phyloP scores from a whole-genome alignment of 2,113 vertebrate genomes.

The Picathartes gymnocephalus region DNA sequence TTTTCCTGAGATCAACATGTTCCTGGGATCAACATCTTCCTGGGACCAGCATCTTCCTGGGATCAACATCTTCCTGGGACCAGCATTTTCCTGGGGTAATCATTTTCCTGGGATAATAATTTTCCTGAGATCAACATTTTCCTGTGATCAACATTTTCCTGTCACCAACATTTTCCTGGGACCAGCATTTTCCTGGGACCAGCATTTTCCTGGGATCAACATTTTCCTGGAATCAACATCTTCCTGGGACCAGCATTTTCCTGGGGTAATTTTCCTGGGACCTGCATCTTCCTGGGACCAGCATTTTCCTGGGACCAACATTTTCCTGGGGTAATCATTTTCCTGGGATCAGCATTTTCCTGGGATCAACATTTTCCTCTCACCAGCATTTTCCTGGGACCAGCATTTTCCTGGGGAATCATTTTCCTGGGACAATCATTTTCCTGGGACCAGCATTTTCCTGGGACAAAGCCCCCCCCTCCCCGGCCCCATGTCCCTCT shows the following conservation, averaged over 20 bases:
- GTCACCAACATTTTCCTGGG: too few species aligned
- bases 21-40: fast-evolving
- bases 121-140: too few species aligned
- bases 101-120: fast-evolving
- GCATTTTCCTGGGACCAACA: neutral
- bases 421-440: neutral
- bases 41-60: too few species aligned
- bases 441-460: neutral
- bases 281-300: too few species aligned
- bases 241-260: neutral
- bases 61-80: too few species aligned
- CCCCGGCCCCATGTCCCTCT: fast-evolving
- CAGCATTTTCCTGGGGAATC: neutral
- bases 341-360: neutral
- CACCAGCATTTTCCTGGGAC: too few species aligned
- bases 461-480: neutral
- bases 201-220: neutral
- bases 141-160: fast-evolving
- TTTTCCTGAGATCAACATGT: too few species aligned
- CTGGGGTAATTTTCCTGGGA: neutral
- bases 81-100: fast-evolving
- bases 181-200: fast-evolving
- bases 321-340: too few species aligned
- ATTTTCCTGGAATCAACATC: neutral
- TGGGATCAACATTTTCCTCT: neutral